phyloP scores from a whole-genome alignment of 2,113 vertebrate species.

The Axis porcinus region DNA sequence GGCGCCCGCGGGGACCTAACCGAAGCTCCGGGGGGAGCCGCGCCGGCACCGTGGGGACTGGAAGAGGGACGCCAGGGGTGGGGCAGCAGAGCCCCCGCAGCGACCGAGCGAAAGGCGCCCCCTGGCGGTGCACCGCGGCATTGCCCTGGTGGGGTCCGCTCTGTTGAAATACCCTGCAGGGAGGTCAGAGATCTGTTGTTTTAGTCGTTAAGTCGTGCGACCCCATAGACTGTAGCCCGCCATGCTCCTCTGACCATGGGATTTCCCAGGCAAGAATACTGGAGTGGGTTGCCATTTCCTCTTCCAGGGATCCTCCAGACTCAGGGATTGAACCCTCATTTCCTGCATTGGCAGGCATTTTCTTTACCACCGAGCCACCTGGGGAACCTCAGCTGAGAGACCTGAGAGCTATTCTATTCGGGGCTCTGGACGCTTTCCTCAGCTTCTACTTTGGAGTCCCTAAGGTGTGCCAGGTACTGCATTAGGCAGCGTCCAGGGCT shows the following conservation, averaged over 20 bases:
- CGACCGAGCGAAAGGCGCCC: conserved; percentile 15
- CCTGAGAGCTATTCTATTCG: neutral
- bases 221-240: neutral
- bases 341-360: neutral
- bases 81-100: neutral
- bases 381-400: neutral
- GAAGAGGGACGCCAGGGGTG: neutral
- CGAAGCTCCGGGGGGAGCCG: neutral
- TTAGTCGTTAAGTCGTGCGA: neutral
- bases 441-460: neutral
- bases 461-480: neutral
- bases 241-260: neutral
- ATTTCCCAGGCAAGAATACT: neutral
- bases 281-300: neutral
- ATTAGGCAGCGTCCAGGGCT: neutral
- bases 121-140: conserved; percentile 51
- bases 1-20: conserved; percentile 17
- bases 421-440: neutral
- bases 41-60: fast-evolving
- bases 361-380: neutral
- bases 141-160: neutral
- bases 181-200: neutral
- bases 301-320: neutral
- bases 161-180: neutral
- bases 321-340: neutral